Conservation (phyloP, 37 sponge, comb jelly and placozoan species). For the Crambe crambe region DNA sequence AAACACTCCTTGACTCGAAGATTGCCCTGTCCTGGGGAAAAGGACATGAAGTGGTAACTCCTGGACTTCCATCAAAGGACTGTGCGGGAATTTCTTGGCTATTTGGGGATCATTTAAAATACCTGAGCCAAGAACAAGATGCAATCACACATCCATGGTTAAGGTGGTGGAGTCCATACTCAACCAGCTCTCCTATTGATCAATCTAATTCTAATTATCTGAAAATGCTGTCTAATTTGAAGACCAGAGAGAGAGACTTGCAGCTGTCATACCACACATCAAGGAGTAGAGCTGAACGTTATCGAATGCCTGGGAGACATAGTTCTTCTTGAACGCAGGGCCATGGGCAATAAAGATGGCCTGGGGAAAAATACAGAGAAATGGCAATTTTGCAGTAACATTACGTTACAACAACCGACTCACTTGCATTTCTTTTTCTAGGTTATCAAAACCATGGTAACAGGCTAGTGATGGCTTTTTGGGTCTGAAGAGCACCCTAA, state of each 20-base stretch:
- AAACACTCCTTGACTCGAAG: background rate
- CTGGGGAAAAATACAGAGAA: conserved; percentile 20
- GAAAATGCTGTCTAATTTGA: too few species aligned
- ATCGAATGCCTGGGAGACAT: conserved; percentile 42
- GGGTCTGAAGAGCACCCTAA: too few species aligned
- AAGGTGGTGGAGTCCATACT: too few species aligned
- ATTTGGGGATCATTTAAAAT: conserved; percentile 32
- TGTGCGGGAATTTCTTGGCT: conserved; percentile 13
- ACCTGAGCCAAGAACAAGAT: conserved; percentile 37
- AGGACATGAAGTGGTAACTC: background rate
- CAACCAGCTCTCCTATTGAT: too few species aligned
- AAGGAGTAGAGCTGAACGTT: conserved; percentile 83
- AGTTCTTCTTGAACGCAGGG: conserved; percentile 72
- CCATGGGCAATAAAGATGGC: conserved; percentile 78
- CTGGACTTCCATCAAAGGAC: background rate
- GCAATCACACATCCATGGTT: too few species aligned
- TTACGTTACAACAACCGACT: background rate
- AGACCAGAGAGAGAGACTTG: too few species aligned
- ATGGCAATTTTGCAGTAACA: background rate
- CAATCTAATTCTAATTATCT: too few species aligned
- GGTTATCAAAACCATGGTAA: conserved; percentile 79
- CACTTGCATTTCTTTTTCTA: conserved; percentile 55
- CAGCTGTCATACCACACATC: too few species aligned
- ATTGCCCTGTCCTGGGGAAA: background rate
- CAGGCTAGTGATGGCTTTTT: conserved; percentile 4